These are phyloP conservation scores for Nemotelus pantherinus DNA, from an alignment of 2,888 invertebrate species.

Conservation along the genomic window DNA sequence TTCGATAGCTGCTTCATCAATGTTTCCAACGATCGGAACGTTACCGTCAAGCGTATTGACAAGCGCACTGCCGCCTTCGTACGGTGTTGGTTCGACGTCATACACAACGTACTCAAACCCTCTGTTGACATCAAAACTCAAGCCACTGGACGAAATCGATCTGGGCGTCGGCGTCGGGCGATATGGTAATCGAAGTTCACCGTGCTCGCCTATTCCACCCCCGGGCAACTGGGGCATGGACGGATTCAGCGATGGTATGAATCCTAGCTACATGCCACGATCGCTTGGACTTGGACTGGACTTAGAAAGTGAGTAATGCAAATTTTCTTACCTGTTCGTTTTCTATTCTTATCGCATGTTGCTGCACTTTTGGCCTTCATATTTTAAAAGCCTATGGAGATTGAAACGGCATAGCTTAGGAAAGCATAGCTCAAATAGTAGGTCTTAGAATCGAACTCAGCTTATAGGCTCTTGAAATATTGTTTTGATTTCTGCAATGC, in stretches of 20 bases:
- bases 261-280: constrained; percentile 70
- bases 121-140: constrained; percentile 73
- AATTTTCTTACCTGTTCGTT: constrained; percentile 29
- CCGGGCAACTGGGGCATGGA: constrained; percentile 71
- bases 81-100: constrained; percentile 63
- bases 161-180: constrained; percentile 69
- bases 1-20: constrained; percentile 51
- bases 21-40: constrained; percentile 53
- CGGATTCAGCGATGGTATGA: constrained; percentile 72
- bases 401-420: not conserved
- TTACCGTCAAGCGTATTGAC: constrained; percentile 56
- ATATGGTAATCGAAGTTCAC: constrained; percentile 71
- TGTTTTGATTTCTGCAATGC: constrained; percentile 28
- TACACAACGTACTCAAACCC: constrained; percentile 74
- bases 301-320: constrained; percentile 60
- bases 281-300: constrained; percentile 68
- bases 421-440: not conserved
- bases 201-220: constrained; percentile 71
- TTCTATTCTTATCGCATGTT: constrained; percentile 11
- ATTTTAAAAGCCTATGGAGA: constrained; percentile 17
- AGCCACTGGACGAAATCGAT: constrained; percentile 78
- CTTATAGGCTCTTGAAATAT: constrained; percentile 24
- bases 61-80: constrained; percentile 59
- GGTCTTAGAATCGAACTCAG: not conserved
- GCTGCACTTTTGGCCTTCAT: constrained; percentile 24